Evolutionary conservation across 2,888 invertebrate species (phyloP), one percentile per base, ranked within the genome.

Genomic region (Aspidiotus rigidus): DNA sequence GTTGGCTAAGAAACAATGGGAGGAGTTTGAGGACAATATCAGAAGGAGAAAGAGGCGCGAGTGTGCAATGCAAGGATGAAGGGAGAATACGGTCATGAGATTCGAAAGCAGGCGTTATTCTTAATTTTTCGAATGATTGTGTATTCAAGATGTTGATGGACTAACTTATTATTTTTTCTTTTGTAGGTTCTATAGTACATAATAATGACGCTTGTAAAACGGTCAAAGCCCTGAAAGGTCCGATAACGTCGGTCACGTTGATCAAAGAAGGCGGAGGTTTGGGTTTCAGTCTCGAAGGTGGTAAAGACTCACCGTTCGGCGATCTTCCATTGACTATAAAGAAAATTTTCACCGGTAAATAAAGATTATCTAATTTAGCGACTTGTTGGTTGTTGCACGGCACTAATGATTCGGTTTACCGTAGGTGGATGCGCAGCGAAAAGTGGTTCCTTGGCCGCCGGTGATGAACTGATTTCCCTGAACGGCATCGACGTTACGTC

Each of bases 231-330:
- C 44, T 49, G 59, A 67, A 67, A 60, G 80, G 86, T 78, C 80
- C 85, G 76, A 73, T 77, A 69, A 77, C 78, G 60, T 78, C 84
- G 59, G 79, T 81, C n/a, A 78, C 86, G 17, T 78, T 84, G 57
- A 75, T 76, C 70, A 88, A 87, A 78, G 90, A 89, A 75, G 92
- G 90, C 72, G 88, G 91, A 73, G 95, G 95, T 7, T 83, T 96
- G 70, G 96, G 96, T 64, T 94, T 96, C 79, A 93, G 94, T 75
- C 85, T 96, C 73, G 94, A 95, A 76, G 96, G 96, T 66, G 96
- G 96, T 62, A 86, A 88, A 74, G 93, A 91, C 78, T 94, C 94
- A 39, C 92, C 92, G 7, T 82, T 86, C 71, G 96, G 96, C 39
- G 92, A 95, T 79, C 84, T 86, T 75, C 93, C 95, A 61, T 84